Evolutionary conservation across 2,113 vertebrate species (phyloP), one percentile per base, ranked within the genome.

Genomic region (Eleginops maclovinus): DNA sequence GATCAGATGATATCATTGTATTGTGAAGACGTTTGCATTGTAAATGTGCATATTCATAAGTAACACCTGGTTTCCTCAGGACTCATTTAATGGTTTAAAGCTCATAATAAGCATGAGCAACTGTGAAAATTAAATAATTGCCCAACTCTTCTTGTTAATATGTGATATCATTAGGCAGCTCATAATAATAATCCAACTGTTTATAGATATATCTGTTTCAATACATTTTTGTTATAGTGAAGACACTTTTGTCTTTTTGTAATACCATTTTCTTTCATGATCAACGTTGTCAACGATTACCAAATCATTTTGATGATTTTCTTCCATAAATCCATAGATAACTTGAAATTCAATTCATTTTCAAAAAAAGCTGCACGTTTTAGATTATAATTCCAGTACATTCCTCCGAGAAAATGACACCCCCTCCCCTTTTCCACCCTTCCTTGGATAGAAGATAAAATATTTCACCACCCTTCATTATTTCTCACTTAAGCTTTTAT

Each of bases 401-500:
- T 1, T 78, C 50, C 14, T 50, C 50, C n/a, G 8, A 54, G 28
- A 16, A 62, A 74, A 9, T 51, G 54, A 26, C 63, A 44, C 11
- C n/a, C 3, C 56, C 9, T 36, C 31, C 67, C 31, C 58, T 47
- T 17, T 59, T 24, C 28, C 4, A 9, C 50, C 21, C 28, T 47
- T 71, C 40, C 43, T 80, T 40, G 56, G 26, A 65, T 56, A 17
- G 75, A 82, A 61, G 58, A 86, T 71, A 44, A 58, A 70, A 80
- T 79, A 75, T 88, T 84, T 80, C 67, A 64, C 59, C 68, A 7
- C 63, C 63, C 58, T 86, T 91, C 89, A 90, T 90, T 93, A 91
- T 91, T 93, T 91, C 51, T 84, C 85, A 91, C 80, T 93, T 88
- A 90, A 77, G 83, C 69, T 77, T 85, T 86, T 85, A 91, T 89